Evolutionary conservation across 1,140 invertebrate genomes (phyloP).

Genomic region (Yoshiicerus persimilis): DNA sequence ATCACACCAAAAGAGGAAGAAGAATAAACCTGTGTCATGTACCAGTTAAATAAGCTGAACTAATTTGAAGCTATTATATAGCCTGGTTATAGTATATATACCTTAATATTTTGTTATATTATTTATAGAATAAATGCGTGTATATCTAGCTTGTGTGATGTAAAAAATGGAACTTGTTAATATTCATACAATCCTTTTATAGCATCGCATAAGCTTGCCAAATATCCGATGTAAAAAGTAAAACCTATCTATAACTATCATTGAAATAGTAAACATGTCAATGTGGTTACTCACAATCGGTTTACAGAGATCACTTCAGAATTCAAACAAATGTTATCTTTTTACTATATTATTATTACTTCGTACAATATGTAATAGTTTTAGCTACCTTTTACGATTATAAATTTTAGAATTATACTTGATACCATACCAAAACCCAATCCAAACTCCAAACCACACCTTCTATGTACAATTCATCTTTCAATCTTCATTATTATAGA

Average conservation of each 20-base stretch:
- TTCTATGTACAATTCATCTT: not conserved
- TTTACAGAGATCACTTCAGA: too few relatives aligned
- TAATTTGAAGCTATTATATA: not conserved
- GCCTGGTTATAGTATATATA: not conserved
- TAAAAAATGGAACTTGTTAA: not conserved
- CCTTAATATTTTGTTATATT: not conserved
- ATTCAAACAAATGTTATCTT: too few relatives aligned
- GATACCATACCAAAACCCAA: not conserved
- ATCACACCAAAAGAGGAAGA: not conserved
- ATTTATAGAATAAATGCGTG: not conserved
- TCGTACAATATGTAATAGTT: too few relatives aligned
- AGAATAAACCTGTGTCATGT: not conserved
- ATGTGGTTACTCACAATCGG: not conserved
- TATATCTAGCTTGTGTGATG: not conserved
- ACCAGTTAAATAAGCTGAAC: not conserved
- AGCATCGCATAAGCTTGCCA: not conserved
- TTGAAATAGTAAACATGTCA: not conserved
- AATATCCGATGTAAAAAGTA: not conserved
- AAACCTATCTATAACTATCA: not conserved
- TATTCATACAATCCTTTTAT: not conserved
- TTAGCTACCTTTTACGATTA: not conserved
- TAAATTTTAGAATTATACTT: not conserved
- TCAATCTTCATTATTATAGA: not conserved
- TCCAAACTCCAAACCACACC: not conserved
- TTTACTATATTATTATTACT: too few relatives aligned